These are phyloP conservation scores for Drosophila dunni DNA, from an alignment of 1,140 invertebrate genomes.

Conservation along the genomic window DNA sequence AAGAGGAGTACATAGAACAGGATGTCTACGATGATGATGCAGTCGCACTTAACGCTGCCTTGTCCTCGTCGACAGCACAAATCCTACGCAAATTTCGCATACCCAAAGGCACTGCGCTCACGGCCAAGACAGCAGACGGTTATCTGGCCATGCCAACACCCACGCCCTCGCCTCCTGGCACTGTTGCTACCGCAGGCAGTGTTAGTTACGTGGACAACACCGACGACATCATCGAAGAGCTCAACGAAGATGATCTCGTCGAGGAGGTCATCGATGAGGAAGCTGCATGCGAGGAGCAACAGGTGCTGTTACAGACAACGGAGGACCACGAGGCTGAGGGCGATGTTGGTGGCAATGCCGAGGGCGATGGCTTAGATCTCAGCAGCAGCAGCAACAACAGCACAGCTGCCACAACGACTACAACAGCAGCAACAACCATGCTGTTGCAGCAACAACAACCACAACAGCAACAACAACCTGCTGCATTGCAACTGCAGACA, in stretches of 20 bases:
- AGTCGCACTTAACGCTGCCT: constrained; percentile 20
- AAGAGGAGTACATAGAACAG: constrained; percentile 65
- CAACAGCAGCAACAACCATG: constrained; percentile 37
- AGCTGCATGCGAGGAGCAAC: constrained; percentile 35
- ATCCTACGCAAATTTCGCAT: constrained; percentile 81
- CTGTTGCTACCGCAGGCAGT: constrained; percentile 26
- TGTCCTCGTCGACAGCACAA: constrained; percentile 73
- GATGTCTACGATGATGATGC: constrained; percentile 67
- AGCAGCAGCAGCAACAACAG: constrained; percentile 35
- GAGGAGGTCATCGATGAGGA: constrained; percentile 79
- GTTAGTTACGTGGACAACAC: constrained; percentile 57
- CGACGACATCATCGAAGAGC: constrained; percentile 71
- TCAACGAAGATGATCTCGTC: constrained; percentile 76
- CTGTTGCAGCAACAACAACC: constrained; percentile 42
- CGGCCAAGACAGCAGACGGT: constrained; percentile 60
- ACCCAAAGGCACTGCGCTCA: constrained; percentile 78
- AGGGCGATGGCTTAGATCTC: constrained; percentile 48
- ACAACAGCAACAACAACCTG: constrained; percentile 41
- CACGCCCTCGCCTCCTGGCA: constrained; percentile 66
- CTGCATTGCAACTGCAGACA: constrained; percentile 72
- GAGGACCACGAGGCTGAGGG: constrained; percentile 38
- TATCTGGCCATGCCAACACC: constrained; percentile 75
- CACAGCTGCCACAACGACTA: constrained; percentile 20
- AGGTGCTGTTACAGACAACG: constrained; percentile 23
- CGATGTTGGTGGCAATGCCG: too few relatives aligned